These are phyloP conservation scores for Formica exsecta DNA, from an alignment of 1,140 invertebrate genomes.

Conservation along the genomic window DNA sequence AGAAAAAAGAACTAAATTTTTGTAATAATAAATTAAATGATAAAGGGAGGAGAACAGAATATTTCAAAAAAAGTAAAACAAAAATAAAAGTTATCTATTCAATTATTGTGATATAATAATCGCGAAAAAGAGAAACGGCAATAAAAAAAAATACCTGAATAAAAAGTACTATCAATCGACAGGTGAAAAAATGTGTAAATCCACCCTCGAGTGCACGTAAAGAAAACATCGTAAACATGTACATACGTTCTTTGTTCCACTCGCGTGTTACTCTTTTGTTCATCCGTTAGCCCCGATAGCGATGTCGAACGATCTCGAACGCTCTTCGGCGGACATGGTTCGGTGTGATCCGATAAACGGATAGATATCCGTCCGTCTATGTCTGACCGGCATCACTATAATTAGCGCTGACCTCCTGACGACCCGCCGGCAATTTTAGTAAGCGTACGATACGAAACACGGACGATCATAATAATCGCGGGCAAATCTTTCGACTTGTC, in stretches of 20 bases:
- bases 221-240: conserved; percentile 5
- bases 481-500: conserved; percentile 86
- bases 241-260: conserved; percentile 66
- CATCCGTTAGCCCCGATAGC: conserved; percentile 72
- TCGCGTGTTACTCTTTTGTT: conserved; percentile 74
- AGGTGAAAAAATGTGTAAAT: conserved; percentile 3
- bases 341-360: conserved; percentile 85
- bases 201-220: background rate
- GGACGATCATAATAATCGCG: conserved; percentile 86
- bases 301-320: conserved; percentile 61
- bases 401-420: conserved; percentile 84
- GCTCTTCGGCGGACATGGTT: conserved; percentile 40
- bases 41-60: background rate
- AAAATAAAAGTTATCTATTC: background rate
- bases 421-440: conserved; percentile 84
- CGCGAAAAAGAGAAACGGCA: background rate
- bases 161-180: background rate
- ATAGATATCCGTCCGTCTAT: conserved; percentile 83
- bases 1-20: background rate
- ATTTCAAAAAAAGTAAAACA: background rate
- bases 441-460: conserved; percentile 78
- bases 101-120: background rate
- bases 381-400: conserved; percentile 80
- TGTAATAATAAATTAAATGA: background rate
- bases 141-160: background rate